phyloP scores from a whole-genome alignment of 1,140 invertebrate genomes.

The Lutraria rhynchaena region DNA sequence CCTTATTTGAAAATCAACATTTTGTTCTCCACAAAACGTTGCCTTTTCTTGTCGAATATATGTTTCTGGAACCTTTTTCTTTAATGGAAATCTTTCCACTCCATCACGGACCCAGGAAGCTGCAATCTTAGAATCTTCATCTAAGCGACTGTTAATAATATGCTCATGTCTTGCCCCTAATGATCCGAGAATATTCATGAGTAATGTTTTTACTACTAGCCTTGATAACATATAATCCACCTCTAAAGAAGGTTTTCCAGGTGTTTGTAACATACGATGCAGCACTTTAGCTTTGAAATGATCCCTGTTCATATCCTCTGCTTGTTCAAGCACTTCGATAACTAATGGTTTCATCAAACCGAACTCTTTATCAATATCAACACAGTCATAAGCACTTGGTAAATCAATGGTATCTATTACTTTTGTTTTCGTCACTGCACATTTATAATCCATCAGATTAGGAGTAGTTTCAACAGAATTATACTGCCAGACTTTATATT shows the following conservation, averaged over 20 bases:
- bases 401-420: constrained; percentile 49
- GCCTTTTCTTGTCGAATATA: constrained; percentile 13
- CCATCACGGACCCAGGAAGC: constrained; percentile 71
- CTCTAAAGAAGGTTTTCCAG: no score
- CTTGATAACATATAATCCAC: neutral
- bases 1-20: constrained; percentile 63
- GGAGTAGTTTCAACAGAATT: constrained; percentile 55
- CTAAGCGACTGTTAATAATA: constrained; percentile 67
- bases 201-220: constrained; percentile 44
- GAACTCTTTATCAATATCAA: constrained; percentile 35
- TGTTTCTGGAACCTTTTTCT: neutral
- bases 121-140: constrained; percentile 69
- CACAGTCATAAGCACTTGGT: constrained; percentile 58
- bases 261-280: neutral
- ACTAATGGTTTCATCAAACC: constrained; percentile 49
- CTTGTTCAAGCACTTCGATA: constrained; percentile 24
- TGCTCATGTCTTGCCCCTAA: constrained; percentile 59
- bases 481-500: constrained; percentile 29
- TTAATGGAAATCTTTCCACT: constrained; percentile 41
- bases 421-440: constrained; percentile 71
- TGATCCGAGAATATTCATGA: constrained; percentile 45
- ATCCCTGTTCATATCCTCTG: neutral
- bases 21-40: constrained; percentile 39
- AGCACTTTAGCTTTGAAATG: neutral
- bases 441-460: constrained; percentile 58